Conservation (phyloP, 2,113 vertebrate species). For the Tragelaphus buxtoni region DNA sequence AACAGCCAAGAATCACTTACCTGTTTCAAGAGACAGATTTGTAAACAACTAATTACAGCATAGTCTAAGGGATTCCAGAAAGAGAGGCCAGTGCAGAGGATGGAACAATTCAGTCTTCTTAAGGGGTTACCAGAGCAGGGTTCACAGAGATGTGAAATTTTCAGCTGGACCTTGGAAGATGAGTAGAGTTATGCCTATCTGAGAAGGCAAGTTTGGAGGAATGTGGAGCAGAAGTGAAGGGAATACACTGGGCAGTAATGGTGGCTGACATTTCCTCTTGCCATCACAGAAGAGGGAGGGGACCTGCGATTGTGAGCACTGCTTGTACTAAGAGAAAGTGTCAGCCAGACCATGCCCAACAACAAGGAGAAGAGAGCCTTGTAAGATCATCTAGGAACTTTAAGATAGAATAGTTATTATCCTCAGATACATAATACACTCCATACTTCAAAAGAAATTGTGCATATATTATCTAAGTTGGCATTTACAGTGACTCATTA, state of each 20-base stretch:
- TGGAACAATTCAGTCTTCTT: neutral
- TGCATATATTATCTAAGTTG: neutral
- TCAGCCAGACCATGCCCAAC: neutral
- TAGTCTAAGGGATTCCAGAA: neutral
- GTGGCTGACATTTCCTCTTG: neutral
- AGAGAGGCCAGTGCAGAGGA: neutral
- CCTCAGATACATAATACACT: neutral
- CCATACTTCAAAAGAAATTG: neutral
- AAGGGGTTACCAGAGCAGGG: neutral
- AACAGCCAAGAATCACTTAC: neutral
- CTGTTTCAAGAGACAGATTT: neutral
- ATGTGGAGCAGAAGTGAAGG: neutral
- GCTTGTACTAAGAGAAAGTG: neutral
- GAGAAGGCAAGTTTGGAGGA: neutral
- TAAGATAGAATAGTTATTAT: neutral
- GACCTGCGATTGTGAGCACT: neutral
- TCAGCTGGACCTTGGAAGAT: neutral
- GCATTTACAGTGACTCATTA: conserved; percentile 12
- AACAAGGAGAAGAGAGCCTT: neutral
- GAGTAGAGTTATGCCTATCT: neutral
- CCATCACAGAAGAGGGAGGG: neutral
- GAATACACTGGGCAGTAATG: neutral
- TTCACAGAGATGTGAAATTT: neutral
- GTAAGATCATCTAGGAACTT: neutral
- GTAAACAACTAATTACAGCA: conserved; percentile 8